phyloP scores from a whole-genome alignment of 2,113 vertebrate species.

The Sinocyclocheilus anshuiensis region DNA sequence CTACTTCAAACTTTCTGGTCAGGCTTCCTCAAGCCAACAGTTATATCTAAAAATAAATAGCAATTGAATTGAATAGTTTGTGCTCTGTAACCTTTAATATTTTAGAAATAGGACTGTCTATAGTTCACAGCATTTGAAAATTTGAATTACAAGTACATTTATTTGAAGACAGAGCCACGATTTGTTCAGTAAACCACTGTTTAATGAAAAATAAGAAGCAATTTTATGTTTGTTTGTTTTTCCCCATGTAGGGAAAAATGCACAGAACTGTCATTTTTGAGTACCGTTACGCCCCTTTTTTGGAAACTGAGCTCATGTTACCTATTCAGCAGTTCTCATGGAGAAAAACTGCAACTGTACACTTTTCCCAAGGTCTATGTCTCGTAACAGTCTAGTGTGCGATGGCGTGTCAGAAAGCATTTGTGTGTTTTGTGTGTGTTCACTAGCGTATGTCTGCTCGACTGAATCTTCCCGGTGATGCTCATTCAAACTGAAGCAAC shows the following conservation, averaged over 20 bases:
- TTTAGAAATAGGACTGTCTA: no score
- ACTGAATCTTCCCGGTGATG: conserved; percentile 24
- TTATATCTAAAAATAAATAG: no score
- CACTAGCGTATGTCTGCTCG: neutral
- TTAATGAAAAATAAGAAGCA: neutral
- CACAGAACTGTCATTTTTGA: neutral
- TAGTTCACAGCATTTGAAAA: no score
- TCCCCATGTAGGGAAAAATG: neutral
- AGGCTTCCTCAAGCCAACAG: no score
- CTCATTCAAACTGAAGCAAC: conserved; percentile 36
- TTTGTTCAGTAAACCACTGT: no score
- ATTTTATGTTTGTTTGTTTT: neutral
- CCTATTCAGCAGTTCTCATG: neutral
- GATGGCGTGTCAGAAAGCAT: neutral
- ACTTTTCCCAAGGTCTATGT: neutral
- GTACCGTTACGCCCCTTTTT: neutral
- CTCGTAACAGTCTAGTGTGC: neutral
- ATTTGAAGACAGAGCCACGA: neutral
- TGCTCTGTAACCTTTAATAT: no score
- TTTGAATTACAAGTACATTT: neutral
- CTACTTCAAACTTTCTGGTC: no score
- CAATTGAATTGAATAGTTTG: no score
- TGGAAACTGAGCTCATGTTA: neutral
- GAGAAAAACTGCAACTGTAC: neutral
- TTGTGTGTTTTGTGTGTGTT: neutral